phyloP scores from a whole-genome alignment of 2,797 vertebrate genomes.

The Gadopsis bispinosus region DNA sequence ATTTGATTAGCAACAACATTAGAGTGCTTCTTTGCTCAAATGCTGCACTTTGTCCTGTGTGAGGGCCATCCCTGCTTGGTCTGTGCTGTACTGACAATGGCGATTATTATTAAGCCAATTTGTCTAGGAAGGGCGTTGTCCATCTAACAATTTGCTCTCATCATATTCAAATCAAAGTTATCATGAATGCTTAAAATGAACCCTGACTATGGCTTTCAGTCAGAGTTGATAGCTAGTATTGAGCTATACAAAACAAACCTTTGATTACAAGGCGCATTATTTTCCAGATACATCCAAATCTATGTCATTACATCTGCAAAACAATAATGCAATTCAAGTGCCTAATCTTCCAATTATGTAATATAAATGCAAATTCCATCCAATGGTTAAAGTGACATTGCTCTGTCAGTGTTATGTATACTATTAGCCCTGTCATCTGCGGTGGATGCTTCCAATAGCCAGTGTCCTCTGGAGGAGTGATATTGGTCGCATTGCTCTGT shows the following conservation, averaged over 20 bases:
- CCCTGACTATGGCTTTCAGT: slow-evolving; percentile 29
- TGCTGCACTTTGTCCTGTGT: slow-evolving; percentile 60
- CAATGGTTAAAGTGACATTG: slow-evolving; percentile 57
- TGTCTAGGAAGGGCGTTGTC: slow-evolving; percentile 44
- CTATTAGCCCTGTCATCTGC: slow-evolving; percentile 53
- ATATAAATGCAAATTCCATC: slow-evolving; percentile 72
- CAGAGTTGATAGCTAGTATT: slow-evolving; percentile 19
- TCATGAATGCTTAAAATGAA: slow-evolving; percentile 33
- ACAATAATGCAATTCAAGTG: slow-evolving; percentile 45
- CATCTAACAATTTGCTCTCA: slow-evolving; percentile 42
- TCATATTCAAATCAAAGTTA: slow-evolving; percentile 41
- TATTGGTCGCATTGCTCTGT: slow-evolving; percentile 48
- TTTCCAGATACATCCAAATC: slow-evolving; percentile 56
- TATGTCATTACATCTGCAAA: slow-evolving; percentile 46
- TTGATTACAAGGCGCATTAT: slow-evolving; percentile 51
- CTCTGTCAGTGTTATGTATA: slow-evolving; percentile 50
- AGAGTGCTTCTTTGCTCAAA: slow-evolving; percentile 47
- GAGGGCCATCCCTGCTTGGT: slow-evolving; percentile 49
- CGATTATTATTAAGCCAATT: slow-evolving; percentile 60
- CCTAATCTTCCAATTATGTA: slow-evolving; percentile 65
- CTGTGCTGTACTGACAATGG: slow-evolving; percentile 20
- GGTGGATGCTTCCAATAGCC: slow-evolving; percentile 50
- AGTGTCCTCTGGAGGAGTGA: slow-evolving; percentile 49
- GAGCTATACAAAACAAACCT: slow-evolving; percentile 55
- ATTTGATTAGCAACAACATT: slow-evolving; percentile 86